These are phyloP conservation scores for Actinia equina DNA, from an alignment of 64 coral and sea anemone genomes.

Conservation along the genomic window DNA sequence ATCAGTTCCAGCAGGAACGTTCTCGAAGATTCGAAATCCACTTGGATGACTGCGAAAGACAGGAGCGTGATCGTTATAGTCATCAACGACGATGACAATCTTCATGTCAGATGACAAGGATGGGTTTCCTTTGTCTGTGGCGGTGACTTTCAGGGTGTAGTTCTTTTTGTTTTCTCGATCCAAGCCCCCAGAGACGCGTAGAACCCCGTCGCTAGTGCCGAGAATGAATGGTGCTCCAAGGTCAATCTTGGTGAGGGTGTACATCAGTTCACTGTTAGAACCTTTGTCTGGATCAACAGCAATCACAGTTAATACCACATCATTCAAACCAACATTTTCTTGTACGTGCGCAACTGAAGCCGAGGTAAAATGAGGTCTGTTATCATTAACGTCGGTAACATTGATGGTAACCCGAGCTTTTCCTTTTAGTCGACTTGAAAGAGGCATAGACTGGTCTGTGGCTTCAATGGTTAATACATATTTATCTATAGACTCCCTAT, in stretches of 20 bases:
- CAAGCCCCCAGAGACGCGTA: constrained; percentile 65
- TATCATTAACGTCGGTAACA: constrained; percentile 82
- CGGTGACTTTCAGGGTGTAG: constrained; percentile 64
- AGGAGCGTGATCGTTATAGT: constrained; percentile 79
- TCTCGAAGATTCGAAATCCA: constrained; percentile 38
- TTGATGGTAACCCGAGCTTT: constrained; percentile 55
- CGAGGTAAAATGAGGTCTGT: constrained; percentile 65
- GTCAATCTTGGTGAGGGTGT: constrained; percentile 54
- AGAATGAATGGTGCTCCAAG: constrained; percentile 60
- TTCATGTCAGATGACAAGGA: constrained; percentile 31
- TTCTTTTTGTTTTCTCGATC: constrained; percentile 64
- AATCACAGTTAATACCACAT: constrained; percentile 55
- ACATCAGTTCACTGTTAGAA: constrained; percentile 56
- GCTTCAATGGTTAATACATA: constrained; percentile 58
- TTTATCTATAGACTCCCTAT: constrained; percentile 66
- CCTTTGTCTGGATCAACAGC: constrained; percentile 66
- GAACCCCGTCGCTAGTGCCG: constrained; percentile 47
- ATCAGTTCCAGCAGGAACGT: constrained; percentile 49
- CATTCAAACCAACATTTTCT: constrained; percentile 58
- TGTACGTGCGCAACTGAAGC: constrained; percentile 68
- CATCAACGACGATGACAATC: constrained; percentile 69
- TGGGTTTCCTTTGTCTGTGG: constrained; percentile 59
- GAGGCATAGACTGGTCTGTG: constrained; percentile 58
- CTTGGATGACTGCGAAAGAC: constrained; percentile 44
- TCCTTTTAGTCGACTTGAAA: constrained; percentile 35